phyloP scores from a whole-genome alignment of 2,888 invertebrate species.

The Cerastis rubricosa region DNA sequence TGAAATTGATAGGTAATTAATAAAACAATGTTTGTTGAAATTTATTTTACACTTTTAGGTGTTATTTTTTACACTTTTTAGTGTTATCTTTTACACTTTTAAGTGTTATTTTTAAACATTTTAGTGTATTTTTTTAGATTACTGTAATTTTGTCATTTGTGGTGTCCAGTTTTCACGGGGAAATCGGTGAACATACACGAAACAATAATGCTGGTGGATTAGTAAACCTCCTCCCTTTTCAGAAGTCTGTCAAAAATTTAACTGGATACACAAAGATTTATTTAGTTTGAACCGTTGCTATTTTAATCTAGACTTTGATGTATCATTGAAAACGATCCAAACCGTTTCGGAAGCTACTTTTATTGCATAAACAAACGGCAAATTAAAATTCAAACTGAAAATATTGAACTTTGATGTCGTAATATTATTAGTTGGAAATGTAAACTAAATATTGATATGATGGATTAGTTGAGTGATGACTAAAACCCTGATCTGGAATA shows the following conservation, averaged over 20 bases:
- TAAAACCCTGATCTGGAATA: neutral
- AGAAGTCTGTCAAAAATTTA: neutral
- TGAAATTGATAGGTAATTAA: no score
- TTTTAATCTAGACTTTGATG: constrained; percentile 58
- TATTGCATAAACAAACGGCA: constrained; percentile 61
- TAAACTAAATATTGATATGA: constrained; percentile 39
- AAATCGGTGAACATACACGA: no score
- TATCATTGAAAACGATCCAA: constrained; percentile 57
- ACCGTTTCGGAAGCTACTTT: constrained; percentile 56
- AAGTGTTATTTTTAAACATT: no score
- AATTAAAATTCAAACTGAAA: constrained; percentile 39
- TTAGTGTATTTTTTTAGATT: no score
- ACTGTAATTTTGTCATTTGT: no score
- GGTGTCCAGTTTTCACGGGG: no score
- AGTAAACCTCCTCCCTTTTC: no score
- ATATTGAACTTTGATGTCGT: constrained; percentile 60
- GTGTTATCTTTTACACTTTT: no score
- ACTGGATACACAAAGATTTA: constrained; percentile 19
- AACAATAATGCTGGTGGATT: no score
- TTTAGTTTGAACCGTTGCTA: constrained; percentile 29
- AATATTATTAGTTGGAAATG: constrained; percentile 43
- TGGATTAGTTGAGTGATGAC: constrained; percentile 29
- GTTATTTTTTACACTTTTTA: no score
- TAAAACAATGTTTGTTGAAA: no score
- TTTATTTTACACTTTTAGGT: no score